Base-by-base conservation (phyloP, 1,140 invertebrate species). In the Anoplolepis gracilipes region DNA sequence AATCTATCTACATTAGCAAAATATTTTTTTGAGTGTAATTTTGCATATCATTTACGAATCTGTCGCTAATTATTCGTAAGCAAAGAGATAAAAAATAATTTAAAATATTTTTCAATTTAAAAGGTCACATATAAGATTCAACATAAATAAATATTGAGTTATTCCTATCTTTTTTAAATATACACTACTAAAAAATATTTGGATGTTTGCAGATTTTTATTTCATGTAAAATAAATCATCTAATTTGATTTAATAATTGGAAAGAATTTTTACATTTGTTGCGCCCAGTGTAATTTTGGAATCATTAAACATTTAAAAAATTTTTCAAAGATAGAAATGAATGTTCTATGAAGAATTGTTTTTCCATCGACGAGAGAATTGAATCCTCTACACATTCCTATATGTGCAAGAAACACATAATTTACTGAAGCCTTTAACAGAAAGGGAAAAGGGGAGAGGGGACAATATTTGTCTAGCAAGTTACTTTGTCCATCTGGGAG, bases 401-500 rank as follows among this genome's bases (percentile, higher is more conserved):
- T 28, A 49, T n/a, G 33, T 25, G 36, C 49, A 42, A 61, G 46
- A 13, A 53, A 1, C 5, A n/a, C 25, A 53, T 1, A 36, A 30
- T 79, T 79, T 36, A n/a, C 33, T 30, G 46, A 79, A 55, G 19
- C 46, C 33, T 79, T 67, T 79, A 22, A 28, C 10, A 53, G 22
- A 33, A 11, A 49, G 46, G 19, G 46, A 49, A 49, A 49, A 49
- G 46, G 5, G 46, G 16, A 16, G 0, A 19, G 8, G 39, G 46
- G 25, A 33, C 28, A 59, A 81, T 82, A 55, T 69, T 79, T 79
- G 49, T 55, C 22, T 28, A 49, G 46, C 42, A 28, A 62, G 85
- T 53, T 82, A 55, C 42, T 25, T 8, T 36, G 28, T 69, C 22
- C 59, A 86, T 76, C 77, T 39, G 46, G 33, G 46, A 79, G 77